Evolutionary conservation across 2,113 vertebrate species (phyloP).

Genomic region (Carlito syrichta): DNA sequence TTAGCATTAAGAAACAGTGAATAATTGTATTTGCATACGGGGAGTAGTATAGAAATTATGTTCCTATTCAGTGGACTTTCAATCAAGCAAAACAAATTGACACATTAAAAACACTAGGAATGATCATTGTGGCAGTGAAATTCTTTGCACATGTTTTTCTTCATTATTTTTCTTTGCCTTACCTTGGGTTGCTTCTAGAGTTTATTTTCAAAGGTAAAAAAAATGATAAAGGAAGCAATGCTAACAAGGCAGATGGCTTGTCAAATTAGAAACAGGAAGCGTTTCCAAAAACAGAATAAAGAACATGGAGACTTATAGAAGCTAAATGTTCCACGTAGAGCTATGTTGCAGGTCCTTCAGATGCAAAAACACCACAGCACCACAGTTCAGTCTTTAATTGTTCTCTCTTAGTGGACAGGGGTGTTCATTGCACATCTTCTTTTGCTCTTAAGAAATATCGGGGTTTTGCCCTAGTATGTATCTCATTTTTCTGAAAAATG

Average conservation of each 20-base stretch:
- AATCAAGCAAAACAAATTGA: slow-evolving; percentile 38
- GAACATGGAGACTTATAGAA: not conserved
- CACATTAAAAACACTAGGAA: slow-evolving; percentile 12
- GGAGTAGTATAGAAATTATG: not conserved
- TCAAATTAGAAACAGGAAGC: slow-evolving; percentile 37
- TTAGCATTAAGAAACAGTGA: slow-evolving; percentile 8
- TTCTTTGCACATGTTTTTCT: not conserved
- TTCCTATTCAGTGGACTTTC: slow-evolving; percentile 14
- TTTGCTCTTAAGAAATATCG: not conserved
- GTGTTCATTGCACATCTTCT: not conserved
- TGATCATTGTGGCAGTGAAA: not conserved
- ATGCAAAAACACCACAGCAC: not conserved
- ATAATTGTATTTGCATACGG: not conserved
- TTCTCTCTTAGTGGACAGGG: not conserved
- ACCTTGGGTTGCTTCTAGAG: not conserved
- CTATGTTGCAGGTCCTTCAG: not conserved
- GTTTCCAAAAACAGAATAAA: slow-evolving; percentile 35
- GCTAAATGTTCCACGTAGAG: not conserved
- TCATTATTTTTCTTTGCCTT: slow-evolving; percentile 30
- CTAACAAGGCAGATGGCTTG: slow-evolving; percentile 34
- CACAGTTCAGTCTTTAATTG: not conserved
- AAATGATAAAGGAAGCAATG: slow-evolving; percentile 19
- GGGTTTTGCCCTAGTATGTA: not conserved
- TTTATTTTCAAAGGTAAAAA: slow-evolving; percentile 50
- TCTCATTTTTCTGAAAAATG: not conserved